These are phyloP conservation scores for Loris lydekkerianus DNA, from an alignment of 2,797 vertebrate genomes.

Conservation along the genomic window DNA sequence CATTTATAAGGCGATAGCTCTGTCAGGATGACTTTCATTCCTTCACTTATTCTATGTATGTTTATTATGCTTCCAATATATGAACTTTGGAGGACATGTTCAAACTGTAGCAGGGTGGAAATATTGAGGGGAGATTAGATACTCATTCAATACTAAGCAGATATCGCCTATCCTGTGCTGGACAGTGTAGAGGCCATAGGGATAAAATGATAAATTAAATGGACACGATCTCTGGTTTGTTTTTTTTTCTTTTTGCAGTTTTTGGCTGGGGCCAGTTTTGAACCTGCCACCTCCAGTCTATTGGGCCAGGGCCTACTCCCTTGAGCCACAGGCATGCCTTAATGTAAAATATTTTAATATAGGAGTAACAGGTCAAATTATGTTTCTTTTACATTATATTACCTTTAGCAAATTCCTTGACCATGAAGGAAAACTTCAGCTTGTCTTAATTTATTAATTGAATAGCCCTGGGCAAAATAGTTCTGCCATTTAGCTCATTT, in stretches of 20 bases:
- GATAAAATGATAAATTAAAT: slow-evolving; percentile 11
- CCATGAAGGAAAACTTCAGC: slow-evolving; percentile 55
- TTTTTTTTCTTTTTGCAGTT: too few relatives aligned
- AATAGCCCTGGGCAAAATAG: slow-evolving; percentile 15
- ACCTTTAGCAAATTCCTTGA: slow-evolving; percentile 68
- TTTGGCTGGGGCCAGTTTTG: too few relatives aligned
- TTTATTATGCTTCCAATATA: neutral
- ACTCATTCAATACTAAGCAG: neutral
- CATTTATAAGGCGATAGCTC: slow-evolving; percentile 61
- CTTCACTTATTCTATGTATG: slow-evolving; percentile 32
- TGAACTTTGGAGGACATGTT: neutral
- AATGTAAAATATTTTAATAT: neutral
- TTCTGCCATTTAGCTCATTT: slow-evolving; percentile 33
- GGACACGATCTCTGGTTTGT: neutral
- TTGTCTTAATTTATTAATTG: slow-evolving; percentile 68
- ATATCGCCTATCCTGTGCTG: slow-evolving; percentile 4
- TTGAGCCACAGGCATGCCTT: too few relatives aligned
- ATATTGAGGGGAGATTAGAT: neutral
- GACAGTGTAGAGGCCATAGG: neutral
- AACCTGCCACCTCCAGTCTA: too few relatives aligned
- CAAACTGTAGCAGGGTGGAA: neutral
- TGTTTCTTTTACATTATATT: slow-evolving; percentile 28
- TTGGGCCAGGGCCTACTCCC: too few relatives aligned
- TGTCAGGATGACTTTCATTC: slow-evolving; percentile 36
- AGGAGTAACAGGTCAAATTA: neutral